Base-by-base conservation (phyloP, 2,888 invertebrate genomes). In the Blastobasis adustella region DNA sequence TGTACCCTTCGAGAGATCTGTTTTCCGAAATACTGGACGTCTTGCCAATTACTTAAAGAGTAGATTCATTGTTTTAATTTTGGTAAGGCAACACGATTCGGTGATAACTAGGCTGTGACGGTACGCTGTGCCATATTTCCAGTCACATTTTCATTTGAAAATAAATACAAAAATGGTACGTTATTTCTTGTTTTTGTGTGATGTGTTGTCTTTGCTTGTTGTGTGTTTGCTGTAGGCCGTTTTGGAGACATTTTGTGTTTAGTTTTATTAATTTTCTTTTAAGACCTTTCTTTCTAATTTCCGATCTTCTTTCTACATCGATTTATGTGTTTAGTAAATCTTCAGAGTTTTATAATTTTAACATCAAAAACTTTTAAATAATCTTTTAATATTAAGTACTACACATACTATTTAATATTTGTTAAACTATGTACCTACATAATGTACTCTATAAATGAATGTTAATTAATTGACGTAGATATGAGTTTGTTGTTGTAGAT, bases 1-100 rank as follows among this genome's bases (percentile, higher is more conserved):
- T 83, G 74, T 76, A 77, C 82, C 86, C 88, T 89, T 89, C 89
- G 89, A 89, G 89, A 89, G 89, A 89, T 89, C 89, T 80, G 82
- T 85, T 85, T 79, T 80, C 70, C 80, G 84, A 82, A 79, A 80
- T 75, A 72, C 79, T 68, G 61, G 71, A 72, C 69, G 71, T 66
- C 74, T 69, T 66, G 63, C 65, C 63, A 64, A 73, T 68, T 74
- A 63, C 69, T 78, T 73, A 68, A 73, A 69, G 60, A 60, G 68
- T 82, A 78, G 70, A 66, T 62, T 78, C 74, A 76, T 85, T 76
- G 67, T 72, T 80, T 79, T 78, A 59, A 73, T 82, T 83, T 73
- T 62, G 66, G 66, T 68, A 75, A 71, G 68, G 69, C 63, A 77
- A 79, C 81, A 84, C 79, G 76, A 76, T 71, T 67, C 65, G 67